phyloP scores from a whole-genome alignment of 2,113 vertebrate genomes.

The Machaerirhynchus nigripectus region DNA sequence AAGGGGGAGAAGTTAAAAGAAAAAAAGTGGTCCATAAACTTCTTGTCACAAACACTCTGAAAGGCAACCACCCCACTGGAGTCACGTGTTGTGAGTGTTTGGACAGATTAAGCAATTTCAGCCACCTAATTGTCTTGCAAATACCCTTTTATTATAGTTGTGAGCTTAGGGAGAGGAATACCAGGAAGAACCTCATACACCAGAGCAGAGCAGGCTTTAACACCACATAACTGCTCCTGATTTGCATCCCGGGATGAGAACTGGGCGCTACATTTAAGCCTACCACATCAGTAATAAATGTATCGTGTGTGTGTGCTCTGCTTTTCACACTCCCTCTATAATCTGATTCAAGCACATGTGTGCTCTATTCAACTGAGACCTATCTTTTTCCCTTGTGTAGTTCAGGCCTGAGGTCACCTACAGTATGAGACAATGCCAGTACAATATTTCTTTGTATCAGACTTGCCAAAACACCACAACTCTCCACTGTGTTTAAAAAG shows the following conservation, averaged over 20 bases:
- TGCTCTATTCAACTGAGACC: slow-evolving; percentile 47
- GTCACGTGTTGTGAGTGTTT: background rate
- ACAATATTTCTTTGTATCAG: slow-evolving; percentile 48
- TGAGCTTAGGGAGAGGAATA: background rate
- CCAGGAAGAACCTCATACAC: background rate
- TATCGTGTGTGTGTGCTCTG: background rate
- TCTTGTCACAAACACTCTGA: background rate
- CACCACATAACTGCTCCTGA: background rate
- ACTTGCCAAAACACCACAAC: slow-evolving; percentile 56
- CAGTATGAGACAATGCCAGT: slow-evolving; percentile 46
- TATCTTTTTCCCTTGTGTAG: slow-evolving; percentile 13
- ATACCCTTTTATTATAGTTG: background rate
- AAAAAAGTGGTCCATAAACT: background rate
- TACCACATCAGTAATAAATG: background rate
- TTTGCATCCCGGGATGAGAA: background rate
- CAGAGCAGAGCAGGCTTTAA: background rate
- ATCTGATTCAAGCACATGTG: slow-evolving; percentile 43
- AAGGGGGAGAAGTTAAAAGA: background rate
- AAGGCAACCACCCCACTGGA: background rate
- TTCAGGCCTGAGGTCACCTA: slow-evolving; percentile 55
- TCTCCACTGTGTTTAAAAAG: slow-evolving; percentile 33
- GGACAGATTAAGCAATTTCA: background rate
- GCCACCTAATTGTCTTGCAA: background rate
- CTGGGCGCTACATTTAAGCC: background rate
- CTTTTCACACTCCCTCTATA: slow-evolving; percentile 30